Evolutionary conservation across 2,888 invertebrate species (phyloP), one percentile per base, ranked within the genome.

Genomic region (Drosophila niveifrons): DNA sequence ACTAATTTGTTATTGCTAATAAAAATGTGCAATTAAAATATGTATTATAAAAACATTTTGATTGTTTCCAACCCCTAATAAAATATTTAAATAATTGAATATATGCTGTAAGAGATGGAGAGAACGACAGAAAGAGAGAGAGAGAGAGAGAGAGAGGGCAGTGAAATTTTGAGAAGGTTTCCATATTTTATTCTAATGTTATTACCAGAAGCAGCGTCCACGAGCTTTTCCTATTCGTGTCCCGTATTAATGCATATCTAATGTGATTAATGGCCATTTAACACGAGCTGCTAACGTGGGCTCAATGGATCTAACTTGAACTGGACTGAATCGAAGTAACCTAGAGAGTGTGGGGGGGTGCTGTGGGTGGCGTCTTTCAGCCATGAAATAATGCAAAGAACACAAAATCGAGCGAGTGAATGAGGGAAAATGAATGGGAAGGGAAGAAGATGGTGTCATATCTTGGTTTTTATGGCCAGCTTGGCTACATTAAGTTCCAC

Each of bases 181-280:
- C 36, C 36, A 31, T 23, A 9, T 29, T 61, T 28, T 17, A 13
- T 28, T 47, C 51, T 55, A 58, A 50, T 47, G 36, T 39, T 29
- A 50, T 67, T 58, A 66, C 17, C 31, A 31, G 44, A 64, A 53
- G 44, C 50, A 55, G 46, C 9, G 43, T 51, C 50, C 66, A 46
- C 53, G 36, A 56, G 36, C 46, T 59, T 48, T 52, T 34, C 28
- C 46, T 36, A 47, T 57, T 55, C 41, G 55, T 63, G 56, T 57
- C 18, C 48, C 62, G 63, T 72, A 75, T 80, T 89, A 88, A 82
- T 87, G 88, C 82, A 78, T 77, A 81, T 71, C 78, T 82, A 82
- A 87, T 87, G 83, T 89, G 90, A 90, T 90, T 90, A 90, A 90
- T 90, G 90, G 73, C 75, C 89, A 79, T 82, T 87, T 80, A 80